A percentile compares a stretch with the other conserved stretches of the same genome.
Evolutionary conservation across 2,888 invertebrate species (phyloP).

Genomic region (Himalopsyche tibetana): DNA sequence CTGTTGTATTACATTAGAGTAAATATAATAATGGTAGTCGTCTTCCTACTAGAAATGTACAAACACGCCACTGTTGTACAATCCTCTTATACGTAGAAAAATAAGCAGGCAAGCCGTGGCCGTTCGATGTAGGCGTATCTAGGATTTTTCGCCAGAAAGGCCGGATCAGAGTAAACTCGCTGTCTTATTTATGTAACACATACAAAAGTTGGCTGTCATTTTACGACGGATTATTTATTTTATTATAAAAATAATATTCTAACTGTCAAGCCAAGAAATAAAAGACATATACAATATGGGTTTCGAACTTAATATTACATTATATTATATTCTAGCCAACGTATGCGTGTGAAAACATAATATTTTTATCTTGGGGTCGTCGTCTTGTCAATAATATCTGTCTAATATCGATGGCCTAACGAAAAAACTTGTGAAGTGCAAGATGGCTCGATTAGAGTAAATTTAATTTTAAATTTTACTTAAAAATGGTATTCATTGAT

Average conservation of each 20-base stretch:
- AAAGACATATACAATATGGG: not conserved
- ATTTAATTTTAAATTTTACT: no score
- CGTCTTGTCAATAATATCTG: no score
- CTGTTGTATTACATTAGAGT: no score
- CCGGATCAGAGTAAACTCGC: slow-evolving; percentile 35
- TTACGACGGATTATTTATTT: slow-evolving; percentile 28
- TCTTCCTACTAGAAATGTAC: not conserved
- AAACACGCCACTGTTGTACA: slow-evolving; percentile 4
- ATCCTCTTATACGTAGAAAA: not conserved
- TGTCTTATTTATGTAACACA: slow-evolving; percentile 6
- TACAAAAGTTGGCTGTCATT: slow-evolving; percentile 27
- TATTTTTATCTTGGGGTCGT: no score
- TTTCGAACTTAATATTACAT: not conserved
- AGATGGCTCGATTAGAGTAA: no score
- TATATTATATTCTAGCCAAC: no score
- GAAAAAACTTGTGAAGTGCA: no score
- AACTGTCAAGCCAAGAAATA: not conserved
- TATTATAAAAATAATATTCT: not conserved
- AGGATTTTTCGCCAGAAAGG: slow-evolving; percentile 2
- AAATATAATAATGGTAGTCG: not conserved
- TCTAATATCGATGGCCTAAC: no score
- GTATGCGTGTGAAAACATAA: no score
- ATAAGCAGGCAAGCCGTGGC: not conserved
- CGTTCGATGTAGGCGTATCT: not conserved
- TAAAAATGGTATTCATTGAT: no score